Percentiles rank a stretch among this genome's conserved stretches.
Conservation (phyloP, 2,888 invertebrate species). For the Mythimna pallens region DNA sequence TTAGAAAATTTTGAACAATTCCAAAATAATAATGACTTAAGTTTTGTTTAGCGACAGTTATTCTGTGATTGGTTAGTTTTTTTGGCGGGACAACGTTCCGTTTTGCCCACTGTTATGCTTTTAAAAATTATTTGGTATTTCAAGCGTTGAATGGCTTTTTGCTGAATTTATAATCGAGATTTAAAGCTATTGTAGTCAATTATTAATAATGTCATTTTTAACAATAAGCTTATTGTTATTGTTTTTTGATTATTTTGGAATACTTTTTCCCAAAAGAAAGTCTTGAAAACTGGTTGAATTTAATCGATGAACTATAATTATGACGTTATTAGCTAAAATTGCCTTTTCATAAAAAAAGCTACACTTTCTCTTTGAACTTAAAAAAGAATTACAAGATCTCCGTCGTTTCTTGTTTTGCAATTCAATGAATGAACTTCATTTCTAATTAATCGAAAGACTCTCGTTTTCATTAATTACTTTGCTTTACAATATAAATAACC, state of each 20-base stretch:
- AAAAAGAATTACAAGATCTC: background rate
- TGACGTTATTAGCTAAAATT: background rate
- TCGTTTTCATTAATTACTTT: conserved; percentile 36
- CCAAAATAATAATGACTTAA: conserved; percentile 82
- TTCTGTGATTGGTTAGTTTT: conserved; percentile 63
- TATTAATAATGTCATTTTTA: conserved; percentile 39
- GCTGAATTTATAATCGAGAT: conserved; percentile 22
- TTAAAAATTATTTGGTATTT: conserved; percentile 51
- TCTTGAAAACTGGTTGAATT: background rate
- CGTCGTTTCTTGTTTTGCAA: background rate
- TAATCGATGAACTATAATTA: background rate
- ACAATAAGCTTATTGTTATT: background rate
- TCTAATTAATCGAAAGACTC: background rate
- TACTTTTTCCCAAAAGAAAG: background rate
- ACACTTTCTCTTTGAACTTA: background rate
- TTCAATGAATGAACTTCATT: conserved; percentile 21
- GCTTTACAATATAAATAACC: conserved; percentile 17
- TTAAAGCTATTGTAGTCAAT: conserved; percentile 39
- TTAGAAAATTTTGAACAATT: conserved; percentile 80
- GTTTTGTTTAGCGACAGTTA: conserved; percentile 74
- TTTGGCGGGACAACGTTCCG: conserved; percentile 44
- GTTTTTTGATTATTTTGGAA: background rate
- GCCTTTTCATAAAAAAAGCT: background rate
- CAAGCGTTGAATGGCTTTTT: conserved; percentile 29
- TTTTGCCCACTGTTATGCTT: conserved; percentile 37